phyloP scores from a whole-genome alignment of 2,888 invertebrate species.

The Microplitis manilae region DNA sequence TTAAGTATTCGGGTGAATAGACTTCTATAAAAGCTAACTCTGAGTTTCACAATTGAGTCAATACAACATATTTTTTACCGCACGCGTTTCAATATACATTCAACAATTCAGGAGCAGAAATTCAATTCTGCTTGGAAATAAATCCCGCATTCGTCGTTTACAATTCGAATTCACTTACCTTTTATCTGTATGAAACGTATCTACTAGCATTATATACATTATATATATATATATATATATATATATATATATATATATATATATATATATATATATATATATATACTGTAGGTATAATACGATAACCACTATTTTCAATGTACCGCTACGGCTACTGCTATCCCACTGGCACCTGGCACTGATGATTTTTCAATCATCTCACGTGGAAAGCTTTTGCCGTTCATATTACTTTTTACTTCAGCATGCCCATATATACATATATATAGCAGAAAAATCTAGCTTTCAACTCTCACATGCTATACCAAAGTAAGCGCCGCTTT shows the following conservation, averaged over 20 bases:
- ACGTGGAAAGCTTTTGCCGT: not conserved
- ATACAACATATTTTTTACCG: not conserved
- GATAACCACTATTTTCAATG: not conserved
- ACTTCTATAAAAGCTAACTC: not conserved
- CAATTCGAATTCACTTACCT: not conserved
- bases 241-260: no score
- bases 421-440: not conserved
- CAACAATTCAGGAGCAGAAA: not conserved
- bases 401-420: not conserved
- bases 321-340: not conserved
- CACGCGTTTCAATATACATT: not conserved
- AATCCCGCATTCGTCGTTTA: not conserved
- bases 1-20: no score
- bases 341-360: not conserved
- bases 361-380: conserved; percentile 16
- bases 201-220: not conserved
- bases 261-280: not conserved
- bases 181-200: not conserved
- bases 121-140: not conserved
- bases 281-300: not conserved
- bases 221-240: no score
- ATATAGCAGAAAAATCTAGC: not conserved
- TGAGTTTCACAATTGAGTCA: not conserved
- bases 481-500: not conserved
- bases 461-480: not conserved